phyloP scores from a whole-genome alignment of 2,797 vertebrate genomes.

The Schizothorax lantsangensis region DNA sequence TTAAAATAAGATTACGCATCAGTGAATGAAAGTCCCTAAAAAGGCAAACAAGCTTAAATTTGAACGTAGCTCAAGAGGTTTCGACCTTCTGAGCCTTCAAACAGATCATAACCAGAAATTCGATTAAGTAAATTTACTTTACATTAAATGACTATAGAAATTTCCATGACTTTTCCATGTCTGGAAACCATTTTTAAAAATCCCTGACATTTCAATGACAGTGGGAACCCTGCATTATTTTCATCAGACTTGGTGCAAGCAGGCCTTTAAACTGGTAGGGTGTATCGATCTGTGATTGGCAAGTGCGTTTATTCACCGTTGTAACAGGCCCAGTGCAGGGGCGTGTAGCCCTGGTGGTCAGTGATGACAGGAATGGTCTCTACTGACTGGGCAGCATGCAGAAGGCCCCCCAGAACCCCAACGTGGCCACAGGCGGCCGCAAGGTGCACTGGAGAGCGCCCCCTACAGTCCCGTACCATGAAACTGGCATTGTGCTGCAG shows the following conservation, averaged over 20 bases:
- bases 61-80: neutral
- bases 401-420: constrained; percentile 91
- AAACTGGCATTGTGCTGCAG: constrained; percentile 94
- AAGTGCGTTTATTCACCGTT: constrained; percentile 82
- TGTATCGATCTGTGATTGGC: neutral
- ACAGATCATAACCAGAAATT: neutral
- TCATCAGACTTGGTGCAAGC: neutral
- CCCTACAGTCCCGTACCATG: constrained; percentile 88
- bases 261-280: neutral
- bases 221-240: constrained; percentile 1
- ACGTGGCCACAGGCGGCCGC: constrained; percentile 94
- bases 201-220: neutral
- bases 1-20: neutral
- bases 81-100: neutral
- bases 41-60: neutral
- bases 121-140: neutral
- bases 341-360: constrained; percentile 96
- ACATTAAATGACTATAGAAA: neutral
- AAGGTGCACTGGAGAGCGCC: constrained; percentile 92
- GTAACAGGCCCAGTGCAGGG: constrained; percentile 98
- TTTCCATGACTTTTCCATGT: neutral
- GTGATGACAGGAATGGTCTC: constrained; percentile 87
- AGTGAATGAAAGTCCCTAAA: neutral
- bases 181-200: neutral
- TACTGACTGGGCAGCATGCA: constrained; percentile 88